phyloP scores from a whole-genome alignment of 2,888 invertebrate genomes.

The Megamerina dolium region DNA sequence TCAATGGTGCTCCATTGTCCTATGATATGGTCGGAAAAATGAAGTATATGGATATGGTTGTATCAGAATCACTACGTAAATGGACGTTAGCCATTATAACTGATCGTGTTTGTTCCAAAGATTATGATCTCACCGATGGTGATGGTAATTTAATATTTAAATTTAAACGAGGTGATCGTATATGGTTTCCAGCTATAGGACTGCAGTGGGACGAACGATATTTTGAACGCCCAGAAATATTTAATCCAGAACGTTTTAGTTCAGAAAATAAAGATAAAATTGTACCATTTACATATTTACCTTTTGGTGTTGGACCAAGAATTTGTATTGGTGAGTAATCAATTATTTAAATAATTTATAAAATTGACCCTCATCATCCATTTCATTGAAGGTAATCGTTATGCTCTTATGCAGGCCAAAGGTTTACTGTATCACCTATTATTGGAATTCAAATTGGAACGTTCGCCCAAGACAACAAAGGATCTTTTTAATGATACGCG shows the following conservation, averaged over 20 bases:
- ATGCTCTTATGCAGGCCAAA: conserved; percentile 27
- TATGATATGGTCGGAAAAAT: conserved; percentile 54
- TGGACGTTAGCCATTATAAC: conserved; percentile 50
- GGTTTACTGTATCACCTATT: conserved; percentile 28
- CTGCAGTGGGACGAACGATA: conserved; percentile 52
- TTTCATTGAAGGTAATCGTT: conserved; percentile 22
- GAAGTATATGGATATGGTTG: conserved; percentile 59
- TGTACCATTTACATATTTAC: conserved; percentile 49
- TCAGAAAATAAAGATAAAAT: conserved; percentile 52
- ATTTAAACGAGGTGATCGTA: conserved; percentile 49
- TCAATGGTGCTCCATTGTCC: conserved; percentile 48
- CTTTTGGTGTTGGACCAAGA: conserved; percentile 57
- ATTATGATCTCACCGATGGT: conserved; percentile 47
- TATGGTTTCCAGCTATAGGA: conserved; percentile 44
- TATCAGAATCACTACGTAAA: conserved; percentile 52
- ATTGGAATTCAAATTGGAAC: conserved; percentile 24
- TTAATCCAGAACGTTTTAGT: conserved; percentile 55
- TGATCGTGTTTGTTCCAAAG: conserved; percentile 52
- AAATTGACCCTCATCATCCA: background rate
- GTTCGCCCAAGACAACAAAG: conserved; percentile 21
- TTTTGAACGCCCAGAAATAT: conserved; percentile 52
- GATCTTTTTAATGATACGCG: conserved; percentile 22
- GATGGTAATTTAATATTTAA: conserved; percentile 52
- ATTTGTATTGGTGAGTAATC: conserved; percentile 53
- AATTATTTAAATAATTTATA: background rate